Base-by-base conservation (phyloP, 2,888 invertebrate genomes). In the Pyrrhosoma nymphula region DNA sequence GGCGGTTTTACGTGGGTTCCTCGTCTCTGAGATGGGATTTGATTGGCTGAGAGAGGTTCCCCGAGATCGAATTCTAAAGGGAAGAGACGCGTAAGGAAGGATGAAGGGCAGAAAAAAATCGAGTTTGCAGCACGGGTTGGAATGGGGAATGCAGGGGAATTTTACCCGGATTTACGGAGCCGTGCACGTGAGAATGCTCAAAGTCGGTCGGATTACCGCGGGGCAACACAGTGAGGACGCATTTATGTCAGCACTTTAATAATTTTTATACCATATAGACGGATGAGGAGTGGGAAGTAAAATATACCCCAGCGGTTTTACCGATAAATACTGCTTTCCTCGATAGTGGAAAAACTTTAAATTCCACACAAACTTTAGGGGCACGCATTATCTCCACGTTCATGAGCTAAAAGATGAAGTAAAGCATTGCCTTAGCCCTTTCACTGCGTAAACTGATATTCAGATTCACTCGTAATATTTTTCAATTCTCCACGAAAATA, bases 1-100 rank as follows among this genome's bases (percentile, higher is more conserved):
- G 60, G 90, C 90, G 90, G 90, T 60, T 60, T 60, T 60, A 60
- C 90, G 82, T 82, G 30, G 82, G 56, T 12, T 1, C 56, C 90
- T 26, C 30, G 30, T 35, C 60, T 35, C 60, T n/a, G 60, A 60
- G 90, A 91, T 60, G 90, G 90, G 90, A 91, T 91, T 56, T 91
- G 60, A 91, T 91, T 91, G 90, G 60, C 90, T 60, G 90, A 91
- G 60, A 60, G 56, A n/a, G 55, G 30, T 56, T 91, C 30, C 55
- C 56, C n/a, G 35, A 91, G 90, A 91, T 91, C 90, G 90, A 56
- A 91, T 91, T 91, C 35, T 91, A n/a, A 30, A 90, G 55, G 30
- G n/a, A 18, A 18, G 82, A 82, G 35, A 82, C 35, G 82, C 69
- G 12, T 20, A n/a, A 23, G 69, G 69, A 26, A 69, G 69, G 18